Conservation (phyloP, 2,113 vertebrate species). For the Odocoileus virginianus region DNA sequence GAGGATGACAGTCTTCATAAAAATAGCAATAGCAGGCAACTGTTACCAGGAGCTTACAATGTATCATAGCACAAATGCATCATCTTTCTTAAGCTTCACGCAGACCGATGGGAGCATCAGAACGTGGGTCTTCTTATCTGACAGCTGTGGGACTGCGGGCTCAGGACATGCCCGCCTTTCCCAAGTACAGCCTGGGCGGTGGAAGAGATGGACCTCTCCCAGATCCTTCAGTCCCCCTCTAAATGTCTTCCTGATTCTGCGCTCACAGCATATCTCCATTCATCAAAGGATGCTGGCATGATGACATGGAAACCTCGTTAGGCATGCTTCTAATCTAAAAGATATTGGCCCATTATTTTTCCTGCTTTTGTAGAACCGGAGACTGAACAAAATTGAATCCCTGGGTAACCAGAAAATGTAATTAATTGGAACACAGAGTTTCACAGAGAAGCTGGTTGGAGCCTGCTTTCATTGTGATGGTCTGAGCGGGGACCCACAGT, state of each 20-base stretch:
- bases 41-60: accelerated
- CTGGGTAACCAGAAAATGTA: background rate
- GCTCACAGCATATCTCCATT: accelerated
- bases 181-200: accelerated
- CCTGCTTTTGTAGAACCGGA: background rate
- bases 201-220: accelerated
- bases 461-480: accelerated
- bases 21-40: accelerated
- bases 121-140: accelerated
- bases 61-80: accelerated
- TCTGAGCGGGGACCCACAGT: accelerated
- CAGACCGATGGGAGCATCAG: accelerated
- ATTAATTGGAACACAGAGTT: background rate
- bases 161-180: accelerated
- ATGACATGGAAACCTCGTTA: background rate
- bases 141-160: accelerated
- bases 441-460: background rate
- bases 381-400: background rate
- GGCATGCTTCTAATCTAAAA: background rate
- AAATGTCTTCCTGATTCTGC: accelerated
- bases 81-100: accelerated
- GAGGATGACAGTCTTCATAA: background rate
- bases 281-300: background rate
- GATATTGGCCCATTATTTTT: background rate
- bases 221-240: background rate